These are phyloP conservation scores for Platycheirus rosarum DNA, from an alignment of 2,888 invertebrate genomes.

Conservation along the genomic window DNA sequence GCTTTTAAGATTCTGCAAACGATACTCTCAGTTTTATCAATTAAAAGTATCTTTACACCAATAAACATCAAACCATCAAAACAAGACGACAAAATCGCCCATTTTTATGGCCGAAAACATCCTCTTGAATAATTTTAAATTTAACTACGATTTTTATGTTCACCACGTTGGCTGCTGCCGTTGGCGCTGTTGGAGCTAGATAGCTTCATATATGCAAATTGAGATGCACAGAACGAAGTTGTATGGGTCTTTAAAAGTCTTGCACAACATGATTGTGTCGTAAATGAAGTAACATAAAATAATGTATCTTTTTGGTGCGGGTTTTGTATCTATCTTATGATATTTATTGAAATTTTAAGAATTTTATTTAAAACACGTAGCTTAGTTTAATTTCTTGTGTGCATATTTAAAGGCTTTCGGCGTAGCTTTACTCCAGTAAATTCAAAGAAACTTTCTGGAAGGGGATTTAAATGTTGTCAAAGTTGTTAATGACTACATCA, in stretches of 20 bases:
- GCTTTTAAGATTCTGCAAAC: not conserved
- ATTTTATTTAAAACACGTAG: not conserved
- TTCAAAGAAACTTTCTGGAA: too few species aligned
- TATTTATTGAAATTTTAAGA: slow-evolving; percentile 54
- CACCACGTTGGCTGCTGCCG: slow-evolving; percentile 43
- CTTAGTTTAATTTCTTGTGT: not conserved
- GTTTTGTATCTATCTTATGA: slow-evolving; percentile 24
- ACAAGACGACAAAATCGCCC: slow-evolving; percentile 14
- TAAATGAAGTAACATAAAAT: slow-evolving; percentile 66
- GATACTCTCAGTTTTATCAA: slow-evolving; percentile 18
- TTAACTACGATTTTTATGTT: slow-evolving; percentile 54
- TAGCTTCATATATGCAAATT: slow-evolving; percentile 64
- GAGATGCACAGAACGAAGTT: slow-evolving; percentile 59
- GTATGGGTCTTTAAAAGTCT: slow-evolving; percentile 33
- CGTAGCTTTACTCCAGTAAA: too few species aligned
- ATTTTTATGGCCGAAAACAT: slow-evolving; percentile 56
- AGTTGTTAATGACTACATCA: too few species aligned
- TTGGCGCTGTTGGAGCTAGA: not conserved
- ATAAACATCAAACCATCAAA: slow-evolving; percentile 39
- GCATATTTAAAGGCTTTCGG: not conserved
- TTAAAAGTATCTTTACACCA: slow-evolving; percentile 49
- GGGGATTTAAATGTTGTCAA: too few species aligned
- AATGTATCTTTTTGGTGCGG: slow-evolving; percentile 19
- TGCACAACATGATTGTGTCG: slow-evolving; percentile 62
- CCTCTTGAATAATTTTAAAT: slow-evolving; percentile 58